phyloP scores from a whole-genome alignment of 1,140 invertebrate genomes.

The Drosophila kohkoa region DNA sequence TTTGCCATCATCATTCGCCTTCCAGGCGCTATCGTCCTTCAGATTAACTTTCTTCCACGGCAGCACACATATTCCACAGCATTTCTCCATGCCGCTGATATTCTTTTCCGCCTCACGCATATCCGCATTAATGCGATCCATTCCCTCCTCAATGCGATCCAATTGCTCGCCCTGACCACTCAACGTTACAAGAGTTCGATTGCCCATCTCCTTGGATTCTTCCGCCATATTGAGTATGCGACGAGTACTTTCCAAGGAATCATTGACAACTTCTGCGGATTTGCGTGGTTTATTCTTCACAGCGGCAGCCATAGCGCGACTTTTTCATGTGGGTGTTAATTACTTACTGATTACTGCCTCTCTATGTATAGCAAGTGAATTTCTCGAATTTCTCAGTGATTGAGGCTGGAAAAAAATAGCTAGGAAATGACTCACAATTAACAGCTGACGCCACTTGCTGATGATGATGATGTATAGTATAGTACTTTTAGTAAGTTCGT shows the following conservation, averaged over 20 bases:
- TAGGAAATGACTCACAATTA: conserved; percentile 62
- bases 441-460: conserved; percentile 21
- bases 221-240: conserved; percentile 98
- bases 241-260: conserved; percentile 98
- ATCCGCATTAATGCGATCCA: conserved; percentile 99
- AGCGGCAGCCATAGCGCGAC: conserved; percentile 85
- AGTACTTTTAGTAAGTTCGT: conserved; percentile 19
- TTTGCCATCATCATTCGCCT: conserved; percentile 98
- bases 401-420: conserved; percentile 37
- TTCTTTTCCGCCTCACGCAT: conserved; percentile 99
- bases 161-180: conserved; percentile 97
- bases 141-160: conserved; percentile 99
- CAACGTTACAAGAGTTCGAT: conserved; percentile 98
- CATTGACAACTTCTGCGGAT: conserved; percentile 91
- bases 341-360: conserved; percentile 28
- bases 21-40: conserved; percentile 99
- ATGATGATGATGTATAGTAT: background rate
- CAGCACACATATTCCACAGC: conserved; percentile 98
- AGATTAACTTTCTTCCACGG: conserved; percentile 95
- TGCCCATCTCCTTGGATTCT: conserved; percentile 98
- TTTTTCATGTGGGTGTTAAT: conserved; percentile 2
- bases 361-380: conserved; percentile 49
- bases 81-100: conserved; percentile 99
- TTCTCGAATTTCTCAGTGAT: conserved; percentile 44
- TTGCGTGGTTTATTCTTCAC: conserved; percentile 88